phyloP scores from a whole-genome alignment of 1,140 invertebrate genomes.

The Dendroctonus valens region DNA sequence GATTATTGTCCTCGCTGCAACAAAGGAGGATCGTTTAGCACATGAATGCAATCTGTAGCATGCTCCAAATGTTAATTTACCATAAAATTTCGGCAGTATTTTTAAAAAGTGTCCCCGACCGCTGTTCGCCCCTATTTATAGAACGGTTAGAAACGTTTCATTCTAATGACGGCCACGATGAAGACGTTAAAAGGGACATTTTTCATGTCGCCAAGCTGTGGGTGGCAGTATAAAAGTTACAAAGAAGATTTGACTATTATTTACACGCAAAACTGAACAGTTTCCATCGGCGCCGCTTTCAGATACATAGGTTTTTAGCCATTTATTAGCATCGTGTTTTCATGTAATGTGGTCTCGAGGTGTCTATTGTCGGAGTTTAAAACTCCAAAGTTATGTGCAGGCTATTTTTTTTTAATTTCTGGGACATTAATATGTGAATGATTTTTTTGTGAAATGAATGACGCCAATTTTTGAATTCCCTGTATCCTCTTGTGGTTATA shows the following conservation, averaged over 20 bases:
- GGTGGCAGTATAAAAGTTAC: constrained; percentile 43
- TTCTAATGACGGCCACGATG: constrained; percentile 32
- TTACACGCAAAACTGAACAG: constrained; percentile 35
- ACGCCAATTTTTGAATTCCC: too few relatives aligned
- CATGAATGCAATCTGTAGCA: constrained; percentile 18
- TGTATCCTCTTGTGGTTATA: too few relatives aligned
- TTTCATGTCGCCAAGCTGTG: constrained; percentile 42
- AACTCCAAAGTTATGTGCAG: too few relatives aligned
- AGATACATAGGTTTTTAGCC: constrained; percentile 32
- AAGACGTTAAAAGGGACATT: constrained; percentile 47
- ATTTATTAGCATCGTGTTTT: constrained; percentile 16
- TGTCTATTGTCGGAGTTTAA: too few relatives aligned
- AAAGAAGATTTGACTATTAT: constrained; percentile 35
- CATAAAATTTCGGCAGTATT: constrained; percentile 17
- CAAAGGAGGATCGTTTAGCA: constrained; percentile 14
- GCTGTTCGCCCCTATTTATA: constrained; percentile 23
- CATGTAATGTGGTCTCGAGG: too few relatives aligned
- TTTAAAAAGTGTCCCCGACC: neutral
- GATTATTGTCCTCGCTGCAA: constrained; percentile 22
- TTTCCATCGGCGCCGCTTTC: constrained; percentile 16
- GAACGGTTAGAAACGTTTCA: constrained; percentile 26
- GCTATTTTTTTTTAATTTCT: too few relatives aligned
- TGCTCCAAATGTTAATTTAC: constrained; percentile 26
- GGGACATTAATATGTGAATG: too few relatives aligned
- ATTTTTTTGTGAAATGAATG: too few relatives aligned